Base-by-base conservation (phyloP, 2,888 invertebrate species). In the Pollenia angustigena region DNA sequence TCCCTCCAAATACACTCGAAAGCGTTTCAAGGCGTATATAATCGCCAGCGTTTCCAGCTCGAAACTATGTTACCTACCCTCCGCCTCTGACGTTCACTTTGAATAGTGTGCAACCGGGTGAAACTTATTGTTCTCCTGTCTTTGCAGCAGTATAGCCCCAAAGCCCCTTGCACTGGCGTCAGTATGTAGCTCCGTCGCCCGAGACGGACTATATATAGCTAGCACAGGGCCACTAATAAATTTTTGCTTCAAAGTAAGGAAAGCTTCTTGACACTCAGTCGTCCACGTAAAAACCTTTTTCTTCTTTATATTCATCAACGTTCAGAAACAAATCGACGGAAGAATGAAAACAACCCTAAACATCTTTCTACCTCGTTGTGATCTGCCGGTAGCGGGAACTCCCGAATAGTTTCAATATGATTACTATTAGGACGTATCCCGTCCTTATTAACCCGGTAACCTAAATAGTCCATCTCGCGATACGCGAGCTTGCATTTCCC, bases 61-160 rank as follows among this genome's bases (percentile, higher is more conserved):
- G 82, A 89, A 91, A 79, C 90, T 90, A 60, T 91, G 90, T n/a
- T n/a, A n/a, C n/a, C 69, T 89, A 90, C 88, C 88, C 2, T 91
- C 91, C 0, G 88, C 76, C 2, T 72, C 48, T 2, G 90, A 86
- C 0, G 90, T 90, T 48, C 89, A 78, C 83, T 90, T 89, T 32
- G 90, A 91, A 76, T 91, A 92, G 80, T 88, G 92, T 60, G 89
- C 90, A n/a, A 92, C 90, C 0, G 92, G 92, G 68, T 90, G 90
- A 7, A 90, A 87, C 56, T 87, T 85, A 1, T 76, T 83, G 81
- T 90, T 90, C 8, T 90, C 88, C 52, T 81, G 83, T 42, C 85
- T 85, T 79, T 90, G 90, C 64, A 92, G n/a, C 7, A 91, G 62
- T 10, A 91, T 89, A 3, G 90, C 89, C 16, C 91, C 92, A 62